Evolutionary conservation across 2,113 vertebrate species (phyloP).

Genomic region (Alligator mississippiensis): DNA sequence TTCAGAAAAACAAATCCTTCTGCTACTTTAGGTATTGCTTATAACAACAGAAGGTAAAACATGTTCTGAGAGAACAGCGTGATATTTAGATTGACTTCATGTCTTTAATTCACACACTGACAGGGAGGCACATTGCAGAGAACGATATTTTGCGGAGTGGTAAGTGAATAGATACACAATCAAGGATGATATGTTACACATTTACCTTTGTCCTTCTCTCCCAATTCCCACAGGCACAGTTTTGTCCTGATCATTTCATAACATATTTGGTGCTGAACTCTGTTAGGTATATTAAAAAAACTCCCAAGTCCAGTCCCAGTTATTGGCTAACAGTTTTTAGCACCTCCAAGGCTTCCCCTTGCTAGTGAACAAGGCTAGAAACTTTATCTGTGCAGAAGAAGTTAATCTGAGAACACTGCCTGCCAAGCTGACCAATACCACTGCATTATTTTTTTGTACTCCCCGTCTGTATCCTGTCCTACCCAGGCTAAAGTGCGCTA

Average conservation of each 20-base stretch:
- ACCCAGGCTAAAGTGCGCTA: too few species aligned
- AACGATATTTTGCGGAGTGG: not conserved
- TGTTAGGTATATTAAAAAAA: not conserved
- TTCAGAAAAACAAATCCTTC: fast-evolving
- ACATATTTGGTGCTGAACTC: not conserved
- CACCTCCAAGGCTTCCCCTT: not conserved
- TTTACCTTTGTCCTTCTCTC: not conserved
- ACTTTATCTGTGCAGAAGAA: not conserved
- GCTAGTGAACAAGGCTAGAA: not conserved
- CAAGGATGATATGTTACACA: not conserved
- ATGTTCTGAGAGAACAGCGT: fast-evolving
- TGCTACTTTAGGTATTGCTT: fast-evolving
- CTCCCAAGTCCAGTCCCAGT: not conserved
- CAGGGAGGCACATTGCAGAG: not conserved
- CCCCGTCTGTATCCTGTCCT: too few species aligned
- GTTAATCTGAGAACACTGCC: too few species aligned
- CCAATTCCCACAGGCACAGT: not conserved
- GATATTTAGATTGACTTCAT: too few species aligned
- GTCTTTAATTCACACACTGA: not conserved
- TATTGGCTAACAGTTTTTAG: not conserved
- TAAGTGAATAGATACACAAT: not conserved
- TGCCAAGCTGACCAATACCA: too few species aligned
- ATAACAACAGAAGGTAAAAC: not conserved
- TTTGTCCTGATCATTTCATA: not conserved
- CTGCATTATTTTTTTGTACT: too few species aligned